A percentile compares a stretch with the other conserved stretches of the same genome.
Evolutionary conservation across 2,797 vertebrate genomes (phyloP).

Genomic region (Catamblyrhynchus diadema): DNA sequence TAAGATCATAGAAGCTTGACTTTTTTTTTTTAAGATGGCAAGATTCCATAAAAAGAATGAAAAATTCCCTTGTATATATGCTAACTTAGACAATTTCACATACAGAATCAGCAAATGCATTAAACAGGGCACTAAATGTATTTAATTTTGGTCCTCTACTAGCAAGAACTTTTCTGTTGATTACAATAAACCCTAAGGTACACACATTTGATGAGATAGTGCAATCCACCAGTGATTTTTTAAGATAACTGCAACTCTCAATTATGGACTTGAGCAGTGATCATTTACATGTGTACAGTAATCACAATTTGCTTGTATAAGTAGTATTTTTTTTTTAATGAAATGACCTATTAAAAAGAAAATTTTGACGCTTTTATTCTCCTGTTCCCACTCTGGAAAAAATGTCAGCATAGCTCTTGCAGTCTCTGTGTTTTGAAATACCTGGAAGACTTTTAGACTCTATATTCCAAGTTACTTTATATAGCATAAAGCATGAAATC

Average conservation of each 20-base stretch:
- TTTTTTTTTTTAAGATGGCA: not conserved
- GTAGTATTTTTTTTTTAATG: not conserved
- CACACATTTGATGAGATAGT: not conserved
- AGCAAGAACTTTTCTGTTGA: not conserved
- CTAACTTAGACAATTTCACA: not conserved
- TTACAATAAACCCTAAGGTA: not conserved
- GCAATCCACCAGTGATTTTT: not conserved
- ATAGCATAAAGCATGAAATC: not conserved
- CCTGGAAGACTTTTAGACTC: not conserved
- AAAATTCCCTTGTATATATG: not conserved
- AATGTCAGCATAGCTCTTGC: not conserved
- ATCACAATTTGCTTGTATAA: not conserved
- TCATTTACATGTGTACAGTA: not conserved
- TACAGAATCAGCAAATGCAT: not conserved
- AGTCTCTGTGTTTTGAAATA: not conserved
- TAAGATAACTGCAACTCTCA: not conserved
- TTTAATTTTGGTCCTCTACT: not conserved
- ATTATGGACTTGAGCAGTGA: not conserved
- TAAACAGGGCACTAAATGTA: not conserved
- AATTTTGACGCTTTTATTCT: not conserved
- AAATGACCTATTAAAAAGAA: fast-evolving
- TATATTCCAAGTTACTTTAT: not conserved
- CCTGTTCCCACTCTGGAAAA: fast-evolving
- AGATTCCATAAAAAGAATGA: not conserved
- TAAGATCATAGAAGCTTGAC: not conserved